A percentile compares a stretch with the other conserved stretches of the same genome.
phyloP scores from a whole-genome alignment of 2,797 vertebrate species.

The Eulemur albifrons region DNA sequence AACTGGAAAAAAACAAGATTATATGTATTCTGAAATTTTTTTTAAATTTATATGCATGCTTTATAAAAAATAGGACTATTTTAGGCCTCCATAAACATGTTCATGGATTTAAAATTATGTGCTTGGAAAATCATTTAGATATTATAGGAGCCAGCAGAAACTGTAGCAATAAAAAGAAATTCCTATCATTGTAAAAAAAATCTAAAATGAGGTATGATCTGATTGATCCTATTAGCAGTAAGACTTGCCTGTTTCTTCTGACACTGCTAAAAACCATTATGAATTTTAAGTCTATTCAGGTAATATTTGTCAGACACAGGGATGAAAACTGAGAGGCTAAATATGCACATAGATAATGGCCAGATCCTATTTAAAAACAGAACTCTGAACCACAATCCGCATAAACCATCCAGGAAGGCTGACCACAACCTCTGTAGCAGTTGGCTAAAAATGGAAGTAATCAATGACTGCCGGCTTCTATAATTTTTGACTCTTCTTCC shows the following conservation, averaged over 20 bases:
- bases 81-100: neutral
- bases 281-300: neutral
- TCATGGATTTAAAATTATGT: neutral
- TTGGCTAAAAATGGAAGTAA: neutral
- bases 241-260: neutral
- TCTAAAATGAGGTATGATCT: neutral
- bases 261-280: neutral
- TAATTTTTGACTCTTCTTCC: neutral
- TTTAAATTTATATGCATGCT: neutral
- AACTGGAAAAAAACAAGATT: neutral
- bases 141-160: neutral
- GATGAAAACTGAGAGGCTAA: neutral
- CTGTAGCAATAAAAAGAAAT: neutral
- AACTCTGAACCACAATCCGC: neutral
- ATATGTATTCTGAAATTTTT: neutral
- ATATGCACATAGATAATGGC: neutral
- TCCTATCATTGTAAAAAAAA: neutral
- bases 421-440: neutral
- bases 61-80: neutral
- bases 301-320: neutral
- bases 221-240: neutral
- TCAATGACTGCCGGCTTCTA: neutral
- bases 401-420: neutral
- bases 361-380: neutral
- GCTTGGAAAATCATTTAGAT: neutral